Base-by-base conservation (phyloP, 2,113 vertebrate genomes). In the Lutjanus erythropterus region DNA sequence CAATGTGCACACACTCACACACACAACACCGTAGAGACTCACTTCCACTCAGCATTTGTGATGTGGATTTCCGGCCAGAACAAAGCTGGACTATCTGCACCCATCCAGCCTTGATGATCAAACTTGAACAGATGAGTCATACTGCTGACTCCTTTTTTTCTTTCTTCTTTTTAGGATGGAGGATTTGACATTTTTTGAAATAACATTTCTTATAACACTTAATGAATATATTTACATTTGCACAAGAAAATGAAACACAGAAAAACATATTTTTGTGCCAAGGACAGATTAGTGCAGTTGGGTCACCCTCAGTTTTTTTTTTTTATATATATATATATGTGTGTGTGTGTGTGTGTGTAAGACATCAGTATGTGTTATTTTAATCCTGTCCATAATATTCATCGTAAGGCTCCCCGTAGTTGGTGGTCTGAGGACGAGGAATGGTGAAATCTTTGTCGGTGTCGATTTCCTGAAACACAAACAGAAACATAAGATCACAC, bases 341-440 rank as follows among this genome's bases (percentile, higher is more conserved):
- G 27, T 10, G 8, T 68, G 33, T 27, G 52, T 39, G 23, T 25
- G 55, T 25, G 14, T 37, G 52, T 60, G 33, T 59, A 5, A 46
- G 35, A 58, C n/a, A 8, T 4, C 16, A 33, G 37, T 35, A 35
- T 6, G 25, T 29, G 21, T 0, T 6, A 8, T 44, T 69, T 74
- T 55, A 90, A 29, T 90, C 31, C 0, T n/a, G 71, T 55, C 74
- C 86, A 2, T 94, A 94, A 75, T 93, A 93, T 37, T 93, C 90
- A 33, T 93, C 92, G 5, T 93, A 95, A 8, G 94, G 93, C 41
- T 94, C 88, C 0, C 33, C 53, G 70, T 81, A 92, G 91, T 94
- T 94, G 71, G 94, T 94, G 56, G 93, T 91, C 79, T 94, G 76
- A 9, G 94, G 92, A 12, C 95, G 91, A 15, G 95, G 95, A 50